Percentiles rank a stretch among this genome's conserved stretches.
phyloP scores from a whole-genome alignment of 2,113 vertebrate genomes.

The Halichoeres trimaculatus region DNA sequence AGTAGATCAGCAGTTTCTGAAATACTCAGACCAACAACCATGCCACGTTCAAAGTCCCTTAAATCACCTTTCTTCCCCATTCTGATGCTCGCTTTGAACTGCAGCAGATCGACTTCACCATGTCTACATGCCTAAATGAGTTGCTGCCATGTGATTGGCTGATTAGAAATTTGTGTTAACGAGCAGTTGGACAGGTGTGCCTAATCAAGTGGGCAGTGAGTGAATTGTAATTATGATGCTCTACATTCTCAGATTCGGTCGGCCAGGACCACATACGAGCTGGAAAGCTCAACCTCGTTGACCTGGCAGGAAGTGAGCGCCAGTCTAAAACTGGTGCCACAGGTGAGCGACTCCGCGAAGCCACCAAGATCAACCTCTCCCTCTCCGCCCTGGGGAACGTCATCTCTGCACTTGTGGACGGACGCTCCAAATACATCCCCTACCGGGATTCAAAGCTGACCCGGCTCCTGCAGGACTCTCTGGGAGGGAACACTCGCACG shows the following conservation, averaged over 20 bases:
- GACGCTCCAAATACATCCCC: slow-evolving; percentile 88
- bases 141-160: no score
- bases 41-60: no score
- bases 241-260: slow-evolving; percentile 75
- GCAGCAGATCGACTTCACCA: no score
- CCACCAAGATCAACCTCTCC: slow-evolving; percentile 94
- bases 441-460: slow-evolving; percentile 93
- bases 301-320: slow-evolving; percentile 91
- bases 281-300: slow-evolving; percentile 91
- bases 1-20: no score
- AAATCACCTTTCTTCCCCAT: no score
- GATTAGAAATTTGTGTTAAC: no score
- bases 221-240: no score
- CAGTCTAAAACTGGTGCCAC: slow-evolving; percentile 91
- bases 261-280: slow-evolving; percentile 88
- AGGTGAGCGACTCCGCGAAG: slow-evolving; percentile 89
- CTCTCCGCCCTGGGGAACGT: slow-evolving; percentile 91
- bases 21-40: no score
- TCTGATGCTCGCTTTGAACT: no score
- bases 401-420: slow-evolving; percentile 90
- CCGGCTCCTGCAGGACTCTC: slow-evolving; percentile 91
- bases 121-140: no score
- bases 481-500: slow-evolving; percentile 91
- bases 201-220: no score
- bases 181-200: no score